Conservation (phyloP, 2,797 vertebrate genomes). For the Falco concolor region DNA sequence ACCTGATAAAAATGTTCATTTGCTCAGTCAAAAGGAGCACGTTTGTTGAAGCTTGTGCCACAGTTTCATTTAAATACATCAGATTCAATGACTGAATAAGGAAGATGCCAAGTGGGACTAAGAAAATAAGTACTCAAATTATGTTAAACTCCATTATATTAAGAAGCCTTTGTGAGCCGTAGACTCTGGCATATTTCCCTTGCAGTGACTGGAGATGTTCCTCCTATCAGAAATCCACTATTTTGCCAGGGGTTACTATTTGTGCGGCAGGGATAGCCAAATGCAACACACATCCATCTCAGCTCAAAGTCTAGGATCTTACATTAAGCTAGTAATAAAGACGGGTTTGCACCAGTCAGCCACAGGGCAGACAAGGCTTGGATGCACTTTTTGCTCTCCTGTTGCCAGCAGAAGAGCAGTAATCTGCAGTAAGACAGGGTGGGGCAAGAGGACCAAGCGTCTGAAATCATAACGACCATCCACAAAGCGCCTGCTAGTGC, state of each 20-base stretch:
- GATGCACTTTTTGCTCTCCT: neutral
- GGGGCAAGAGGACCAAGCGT: neutral
- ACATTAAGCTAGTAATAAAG: neutral
- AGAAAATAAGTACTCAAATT: neutral
- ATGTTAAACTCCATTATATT: neutral
- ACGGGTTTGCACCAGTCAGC: neutral
- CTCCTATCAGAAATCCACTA: neutral
- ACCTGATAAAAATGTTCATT: neutral
- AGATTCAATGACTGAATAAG: neutral
- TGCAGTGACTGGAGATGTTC: neutral
- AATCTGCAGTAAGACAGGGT: neutral
- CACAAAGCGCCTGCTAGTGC: neutral
- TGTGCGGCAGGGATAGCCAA: neutral
- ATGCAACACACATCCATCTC: neutral
- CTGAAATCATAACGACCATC: fast-evolving
- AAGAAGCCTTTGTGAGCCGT: neutral
- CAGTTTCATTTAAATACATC: neutral
- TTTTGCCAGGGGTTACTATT: neutral
- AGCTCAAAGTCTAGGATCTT: neutral
- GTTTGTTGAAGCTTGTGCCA: neutral
- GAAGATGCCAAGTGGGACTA: neutral
- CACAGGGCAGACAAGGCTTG: neutral
- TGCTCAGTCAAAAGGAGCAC: neutral
- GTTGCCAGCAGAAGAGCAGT: neutral
- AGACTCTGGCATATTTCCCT: neutral